phyloP scores from a whole-genome alignment of 2,797 vertebrate species.

The Antennarius maculatus region DNA sequence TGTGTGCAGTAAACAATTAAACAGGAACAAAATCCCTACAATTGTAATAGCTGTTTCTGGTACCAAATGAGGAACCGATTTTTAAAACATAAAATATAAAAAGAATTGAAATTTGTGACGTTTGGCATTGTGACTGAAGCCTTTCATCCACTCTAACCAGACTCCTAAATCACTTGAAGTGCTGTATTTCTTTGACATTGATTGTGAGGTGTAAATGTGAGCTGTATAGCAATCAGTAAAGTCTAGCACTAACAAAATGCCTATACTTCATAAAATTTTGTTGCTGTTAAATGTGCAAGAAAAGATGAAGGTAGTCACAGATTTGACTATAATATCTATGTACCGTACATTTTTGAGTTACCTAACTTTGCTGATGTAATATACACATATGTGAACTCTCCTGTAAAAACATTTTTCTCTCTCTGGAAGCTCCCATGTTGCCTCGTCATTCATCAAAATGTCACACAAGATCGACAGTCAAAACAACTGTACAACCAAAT shows the following conservation, averaged over 20 bases:
- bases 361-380: conserved; percentile 24
- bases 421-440: conserved; percentile 35
- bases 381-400: conserved; percentile 7
- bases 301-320: background rate
- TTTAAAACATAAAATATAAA: no score
- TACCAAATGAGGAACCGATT: no score
- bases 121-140: no score
- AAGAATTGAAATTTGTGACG: no score
- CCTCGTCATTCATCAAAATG: conserved; percentile 35
- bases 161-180: background rate
- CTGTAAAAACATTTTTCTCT: conserved; percentile 7
- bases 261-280: background rate
- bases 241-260: background rate
- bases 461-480: conserved; percentile 47
- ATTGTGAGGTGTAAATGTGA: background rate
- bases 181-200: background rate
- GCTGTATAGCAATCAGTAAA: conserved; percentile 2
- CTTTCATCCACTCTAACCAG: no score
- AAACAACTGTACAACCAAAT: conserved; percentile 51
- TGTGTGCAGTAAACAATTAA: no score
- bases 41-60: no score
- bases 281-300: conserved; percentile 1
- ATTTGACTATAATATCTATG: no score
- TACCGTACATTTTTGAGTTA: conserved; percentile 2
- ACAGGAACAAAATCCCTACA: no score